These are phyloP conservation scores for Toxonevra muliebris DNA, from an alignment of 2,888 invertebrate genomes.

Conservation along the genomic window DNA sequence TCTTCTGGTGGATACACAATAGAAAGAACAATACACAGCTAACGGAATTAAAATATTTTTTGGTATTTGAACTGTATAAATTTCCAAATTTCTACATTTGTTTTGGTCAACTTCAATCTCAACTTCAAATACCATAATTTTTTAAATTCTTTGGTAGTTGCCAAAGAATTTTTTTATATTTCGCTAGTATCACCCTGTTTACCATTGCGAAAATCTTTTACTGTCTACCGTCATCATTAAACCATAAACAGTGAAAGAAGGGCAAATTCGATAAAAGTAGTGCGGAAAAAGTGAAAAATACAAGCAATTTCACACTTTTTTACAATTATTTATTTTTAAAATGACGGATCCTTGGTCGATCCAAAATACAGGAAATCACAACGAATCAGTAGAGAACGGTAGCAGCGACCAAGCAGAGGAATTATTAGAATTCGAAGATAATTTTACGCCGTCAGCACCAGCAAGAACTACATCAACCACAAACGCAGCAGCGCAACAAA, in stretches of 20 bases:
- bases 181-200: no score
- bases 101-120: no score
- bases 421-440: constrained; percentile 68
- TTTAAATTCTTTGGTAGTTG: no score
- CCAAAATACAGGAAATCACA: constrained; percentile 40
- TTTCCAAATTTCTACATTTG: no score
- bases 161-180: no score
- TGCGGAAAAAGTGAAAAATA: constrained; percentile 18
- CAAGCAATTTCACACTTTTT: constrained; percentile 12
- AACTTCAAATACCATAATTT: background rate
- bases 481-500: constrained; percentile 49
- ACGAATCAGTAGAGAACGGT: constrained; percentile 20
- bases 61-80: no score
- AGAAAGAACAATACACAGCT: no score
- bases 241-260: background rate
- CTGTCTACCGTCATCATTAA: background rate
- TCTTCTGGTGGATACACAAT: background rate
- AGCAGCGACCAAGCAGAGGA: constrained; percentile 26
- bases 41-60: no score
- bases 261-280: constrained; percentile 20
- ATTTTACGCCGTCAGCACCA: constrained; percentile 64
- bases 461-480: constrained; percentile 7
- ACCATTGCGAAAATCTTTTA: no score
- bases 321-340: constrained; percentile 13
- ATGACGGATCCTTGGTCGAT: constrained; percentile 54